Conservation (phyloP, 1,140 invertebrate species). For the Chymomyza costata region DNA sequence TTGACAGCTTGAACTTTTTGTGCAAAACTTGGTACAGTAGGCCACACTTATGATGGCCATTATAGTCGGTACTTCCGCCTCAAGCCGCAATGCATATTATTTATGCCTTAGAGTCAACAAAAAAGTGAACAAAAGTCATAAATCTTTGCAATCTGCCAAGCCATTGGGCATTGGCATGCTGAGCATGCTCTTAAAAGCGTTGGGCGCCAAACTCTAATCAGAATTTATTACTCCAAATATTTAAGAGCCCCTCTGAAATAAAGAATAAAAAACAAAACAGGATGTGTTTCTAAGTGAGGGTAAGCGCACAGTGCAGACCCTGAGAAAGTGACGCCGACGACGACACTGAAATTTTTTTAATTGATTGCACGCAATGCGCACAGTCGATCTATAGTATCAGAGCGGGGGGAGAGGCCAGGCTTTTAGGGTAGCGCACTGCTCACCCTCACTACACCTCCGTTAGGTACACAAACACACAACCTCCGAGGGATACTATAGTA, state of each 20-base stretch:
- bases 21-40: no score
- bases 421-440: slow-evolving; percentile 19
- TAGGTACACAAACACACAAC: slow-evolving; percentile 20
- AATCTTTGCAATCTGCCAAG: slow-evolving; percentile 20
- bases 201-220: slow-evolving; percentile 44
- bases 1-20: no score
- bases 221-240: slow-evolving; percentile 54
- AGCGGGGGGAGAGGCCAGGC: slow-evolving; percentile 2
- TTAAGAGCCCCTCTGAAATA: slow-evolving; percentile 7
- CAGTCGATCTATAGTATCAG: background rate
- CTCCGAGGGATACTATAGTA: no score
- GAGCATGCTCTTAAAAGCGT: background rate
- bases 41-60: no score
- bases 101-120: slow-evolving; percentile 12
- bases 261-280: slow-evolving; percentile 19
- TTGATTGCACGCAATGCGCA: slow-evolving; percentile 51
- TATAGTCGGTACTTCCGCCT: no score
- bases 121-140: slow-evolving; percentile 22
- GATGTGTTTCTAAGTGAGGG: slow-evolving; percentile 11
- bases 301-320: background rate
- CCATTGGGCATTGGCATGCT: slow-evolving; percentile 4
- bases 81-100: slow-evolving; percentile 4
- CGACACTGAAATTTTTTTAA: slow-evolving; percentile 36
- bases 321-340: slow-evolving; percentile 5
- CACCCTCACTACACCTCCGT: slow-evolving; percentile 22